Base-by-base conservation (phyloP, 1,140 invertebrate species). In the Lasaia peninsularis region DNA sequence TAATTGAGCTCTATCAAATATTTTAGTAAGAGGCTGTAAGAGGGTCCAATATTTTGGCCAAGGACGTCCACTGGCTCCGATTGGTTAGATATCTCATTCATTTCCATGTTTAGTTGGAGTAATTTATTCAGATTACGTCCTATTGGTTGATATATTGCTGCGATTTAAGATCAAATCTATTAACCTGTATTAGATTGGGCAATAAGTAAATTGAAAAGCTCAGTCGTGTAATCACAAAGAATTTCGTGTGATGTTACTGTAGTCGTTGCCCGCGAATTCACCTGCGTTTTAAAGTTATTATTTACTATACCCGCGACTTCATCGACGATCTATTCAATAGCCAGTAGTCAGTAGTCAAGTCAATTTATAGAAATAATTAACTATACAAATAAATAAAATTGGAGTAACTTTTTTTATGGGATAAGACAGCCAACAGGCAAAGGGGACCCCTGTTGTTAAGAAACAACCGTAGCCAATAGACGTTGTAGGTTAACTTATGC, bases 111-210 rank as follows among this genome's bases (percentile, higher is more conserved):
- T 48, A 48, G 40, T 48, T 16, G 14, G 5, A 21, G 20, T 48
- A 48, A 48, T 48, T 20, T 44, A 48, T 48, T 48, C 40, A 48
- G 40, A 48, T 48, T 48, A 48, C 40, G 40, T 48, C 20, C 40
- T 48, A 48, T 48, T 48, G 18, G 40, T 48, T 48, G 40, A 48
- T 48, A 20, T 48, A 48, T 48, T 48, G 40, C 40, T 4, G 40
- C 5, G 40, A 21, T 48, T 44, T 44, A 18, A 44, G 37, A 44
- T 44, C 10, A 18, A 20, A 44, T 44, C 18, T 44, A 44, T 44
- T 44, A 44, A 44, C 37, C 37, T 44, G 37, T 28, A 28, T 28
- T 28, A 28, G 16, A 4, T 44, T 44, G 12, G 9, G 37, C 14
- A 44, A 44, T 18, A 10, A 44, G 8, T 44, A 4, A 16, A 44